Base-by-base conservation (phyloP, 2,113 vertebrate species). In the Isichthys henryi region DNA sequence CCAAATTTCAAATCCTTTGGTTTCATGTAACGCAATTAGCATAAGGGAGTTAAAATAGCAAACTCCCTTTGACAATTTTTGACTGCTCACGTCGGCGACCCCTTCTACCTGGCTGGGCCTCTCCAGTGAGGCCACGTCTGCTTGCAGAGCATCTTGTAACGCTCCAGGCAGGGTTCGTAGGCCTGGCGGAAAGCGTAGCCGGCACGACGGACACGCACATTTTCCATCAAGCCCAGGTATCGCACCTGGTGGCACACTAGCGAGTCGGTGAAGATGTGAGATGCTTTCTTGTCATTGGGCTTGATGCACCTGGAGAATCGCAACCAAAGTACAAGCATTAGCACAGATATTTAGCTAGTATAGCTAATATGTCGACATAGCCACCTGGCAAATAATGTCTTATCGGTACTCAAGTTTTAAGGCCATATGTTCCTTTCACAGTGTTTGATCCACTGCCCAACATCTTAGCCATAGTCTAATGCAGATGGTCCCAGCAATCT, bases 81-180 rank as follows among this genome's bases (percentile, higher is more conserved):
- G 6, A 45, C n/a, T 27, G 83, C 39, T 49, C 31, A 87, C 8
- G 2, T 45, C 7, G 2, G 56, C 39, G 3, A 45, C 17, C 35
- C 19, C 13, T 87, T 52, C 94, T 95, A 99, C 98, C 98, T 98
- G 92, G 97, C 96, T 0, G 96, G 97, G 0, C 98, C 97, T 93
- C 91, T 97, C 98, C 98, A 99, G 31, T 97, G 97, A 9, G 98
- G 98, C 98, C 98, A 99, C 0, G 98, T 99, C 90, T 97, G 97
- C 66, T 97, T 98, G 92, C 98, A 99, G 86, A 99, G 96, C 98
- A 99, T 99, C 93, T 99, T 99, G 94, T 99, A 99, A 91, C 98
- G 97, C 88, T 99, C 97, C 77, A 99, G 96, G 86, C 98, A 99
- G 13, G 97, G 96, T 89, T 97, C 98, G 0, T 99, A 99, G 0